Conservation (phyloP, 2,797 vertebrate genomes). For the Trachurus trachurus region DNA sequence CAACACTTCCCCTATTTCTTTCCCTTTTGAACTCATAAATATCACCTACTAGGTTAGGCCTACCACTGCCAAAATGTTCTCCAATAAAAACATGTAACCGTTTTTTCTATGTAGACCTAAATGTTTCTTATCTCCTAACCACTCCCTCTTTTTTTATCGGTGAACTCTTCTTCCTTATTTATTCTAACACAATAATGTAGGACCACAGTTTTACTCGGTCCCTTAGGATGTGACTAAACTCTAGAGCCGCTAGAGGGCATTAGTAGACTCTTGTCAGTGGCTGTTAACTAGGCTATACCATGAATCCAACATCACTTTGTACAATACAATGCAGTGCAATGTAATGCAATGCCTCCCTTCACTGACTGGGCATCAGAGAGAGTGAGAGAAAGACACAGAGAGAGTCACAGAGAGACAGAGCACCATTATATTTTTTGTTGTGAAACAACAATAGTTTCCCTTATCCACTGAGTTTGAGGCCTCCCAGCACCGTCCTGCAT, state of each 20-base stretch:
- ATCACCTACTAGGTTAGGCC: too few relatives aligned
- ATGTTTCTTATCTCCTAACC: too few relatives aligned
- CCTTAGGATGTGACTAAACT: background rate
- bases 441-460: slow-evolving; percentile 76
- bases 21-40: background rate
- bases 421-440: slow-evolving; percentile 69
- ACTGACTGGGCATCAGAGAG: slow-evolving; percentile 19
- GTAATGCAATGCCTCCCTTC: slow-evolving; percentile 21
- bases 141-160: too few relatives aligned
- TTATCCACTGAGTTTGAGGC: slow-evolving; percentile 76
- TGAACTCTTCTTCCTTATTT: background rate
- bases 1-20: background rate
- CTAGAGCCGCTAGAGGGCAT: slow-evolving; percentile 1
- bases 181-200: background rate
- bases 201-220: background rate
- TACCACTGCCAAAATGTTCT: too few relatives aligned
- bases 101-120: too few relatives aligned
- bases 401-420: slow-evolving; percentile 40
- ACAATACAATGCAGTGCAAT: slow-evolving; percentile 2
- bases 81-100: too few relatives aligned
- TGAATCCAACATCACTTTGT: slow-evolving; percentile 20
- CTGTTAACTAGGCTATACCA: slow-evolving; percentile 12
- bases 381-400: slow-evolving; percentile 7
- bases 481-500: slow-evolving; percentile 66
- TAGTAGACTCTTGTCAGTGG: too few relatives aligned